Percentiles rank a stretch among this genome's conserved stretches.
Conservation (phyloP, 2,797 vertebrate genomes). For the Characodon lateralis region DNA sequence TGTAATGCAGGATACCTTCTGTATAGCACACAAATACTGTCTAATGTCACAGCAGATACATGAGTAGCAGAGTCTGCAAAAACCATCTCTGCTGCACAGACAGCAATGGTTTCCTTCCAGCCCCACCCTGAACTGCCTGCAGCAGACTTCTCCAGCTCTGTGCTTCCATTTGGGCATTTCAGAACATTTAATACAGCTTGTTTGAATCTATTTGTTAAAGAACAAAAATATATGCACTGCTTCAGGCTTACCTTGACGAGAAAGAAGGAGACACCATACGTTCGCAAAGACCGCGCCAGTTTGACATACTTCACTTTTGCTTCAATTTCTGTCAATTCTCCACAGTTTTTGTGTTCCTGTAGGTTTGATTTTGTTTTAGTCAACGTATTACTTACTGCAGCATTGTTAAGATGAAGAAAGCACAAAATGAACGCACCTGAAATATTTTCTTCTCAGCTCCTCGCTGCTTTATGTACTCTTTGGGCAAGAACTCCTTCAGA, state of each 20-base stretch:
- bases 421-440: constrained; percentile 83
- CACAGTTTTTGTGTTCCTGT: constrained; percentile 96
- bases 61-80: constrained; percentile 25
- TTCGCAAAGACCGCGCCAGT: constrained; percentile 91
- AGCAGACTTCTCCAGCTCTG: constrained; percentile 10
- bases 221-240: neutral
- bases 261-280: constrained; percentile 97
- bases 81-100: constrained; percentile 49
- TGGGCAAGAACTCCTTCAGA: constrained; percentile 98
- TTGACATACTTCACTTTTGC: constrained; percentile 98
- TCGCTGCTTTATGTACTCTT: constrained; percentile 99
- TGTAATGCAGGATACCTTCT: neutral
- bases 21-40: neutral
- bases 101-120: constrained; percentile 48
- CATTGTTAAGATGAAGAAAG: neutral
- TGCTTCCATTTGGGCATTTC: neutral
- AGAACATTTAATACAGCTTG: neutral
- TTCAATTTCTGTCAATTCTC: constrained; percentile 97
- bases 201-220: neutral
- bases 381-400: neutral
- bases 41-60: neutral
- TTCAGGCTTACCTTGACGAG: constrained; percentile 90
- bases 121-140: constrained; percentile 25
- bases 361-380: constrained; percentile 18
- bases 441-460: constrained; percentile 96